Base-by-base conservation (phyloP, 2,113 vertebrate species). In the Dipodomys spectabilis region DNA sequence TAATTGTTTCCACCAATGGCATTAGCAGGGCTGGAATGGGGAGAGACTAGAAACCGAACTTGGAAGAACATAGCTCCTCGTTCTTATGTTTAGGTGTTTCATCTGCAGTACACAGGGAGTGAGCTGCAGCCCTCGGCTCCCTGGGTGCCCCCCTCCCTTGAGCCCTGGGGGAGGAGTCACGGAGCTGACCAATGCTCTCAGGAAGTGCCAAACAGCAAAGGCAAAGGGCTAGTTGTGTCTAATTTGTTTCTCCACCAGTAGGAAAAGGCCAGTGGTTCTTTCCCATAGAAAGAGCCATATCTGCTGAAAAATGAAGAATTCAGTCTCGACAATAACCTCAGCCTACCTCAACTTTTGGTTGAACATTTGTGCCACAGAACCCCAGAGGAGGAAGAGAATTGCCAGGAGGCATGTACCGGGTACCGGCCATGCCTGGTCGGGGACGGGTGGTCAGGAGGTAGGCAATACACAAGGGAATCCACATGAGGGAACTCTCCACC, bases 1-100 rank as follows among this genome's bases (percentile, higher is more conserved):
- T 95, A 93, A 95, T 97, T 97, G 93, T 96, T 92, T 96, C 74
- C 60, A 19, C 53, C 25, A 0, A 95, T 27, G 96, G 77, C 30
- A 88, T 90, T 88, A 95, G 92, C 62, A 16, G 62, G 60, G 19
- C 8, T 5, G 28, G 53, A 19, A 19, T 19, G 53, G 19, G 22
- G 62, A 2, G 69, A 74, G 27, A 62, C 53, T 13, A 28, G 86
- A 94, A 95, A 44, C 79, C 0, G 64, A 35, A 92, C 30, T 82
- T 91, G 94, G 92, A 30, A 45, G 64, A 57, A 80, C 91, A 91
- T 45, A 86, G 78, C 74, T 49, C 35, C n/a, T 89, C 94, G 75
- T 94, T 87, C 77, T 80, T 22, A 16, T 80, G 71, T 45, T 45
- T 11, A 32, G 67, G 32, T 10, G 28, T 75, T 82, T 75, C 73